A percentile compares a stretch with the other conserved stretches of the same genome.
phyloP scores from a whole-genome alignment of 2,113 vertebrate genomes.

The Ondatra zibethicus region DNA sequence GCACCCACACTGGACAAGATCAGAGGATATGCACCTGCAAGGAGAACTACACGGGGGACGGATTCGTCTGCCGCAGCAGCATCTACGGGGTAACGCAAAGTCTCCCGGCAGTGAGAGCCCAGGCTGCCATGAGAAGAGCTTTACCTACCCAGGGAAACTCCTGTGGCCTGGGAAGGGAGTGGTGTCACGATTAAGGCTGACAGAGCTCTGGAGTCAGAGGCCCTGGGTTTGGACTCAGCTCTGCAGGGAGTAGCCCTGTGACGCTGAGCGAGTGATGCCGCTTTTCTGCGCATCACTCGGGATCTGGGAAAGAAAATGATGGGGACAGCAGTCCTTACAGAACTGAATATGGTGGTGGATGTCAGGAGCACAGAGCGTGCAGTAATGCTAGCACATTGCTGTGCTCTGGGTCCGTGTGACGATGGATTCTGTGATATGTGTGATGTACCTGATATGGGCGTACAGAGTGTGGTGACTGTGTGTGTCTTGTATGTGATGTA shows the following conservation, averaged over 20 bases:
- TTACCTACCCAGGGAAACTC: not conserved
- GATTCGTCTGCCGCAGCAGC: conserved; percentile 89
- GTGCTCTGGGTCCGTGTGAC: not conserved
- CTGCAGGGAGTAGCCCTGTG: not conserved
- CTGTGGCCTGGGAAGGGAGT: not conserved
- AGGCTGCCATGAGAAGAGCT: not conserved
- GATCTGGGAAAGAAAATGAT: not conserved
- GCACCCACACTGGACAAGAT: conserved; percentile 87
- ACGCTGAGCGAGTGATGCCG: not conserved
- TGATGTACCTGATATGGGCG: not conserved
- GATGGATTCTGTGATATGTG: not conserved
- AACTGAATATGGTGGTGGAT: not conserved
- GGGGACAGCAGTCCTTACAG: not conserved
- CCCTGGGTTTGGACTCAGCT: not conserved
- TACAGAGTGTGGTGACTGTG: no score
- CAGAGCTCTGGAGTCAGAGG: not conserved
- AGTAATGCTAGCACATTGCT: not conserved
- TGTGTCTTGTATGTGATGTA: not conserved
- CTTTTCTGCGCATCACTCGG: not conserved
- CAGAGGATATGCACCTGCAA: conserved; percentile 90
- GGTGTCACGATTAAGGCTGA: not conserved
- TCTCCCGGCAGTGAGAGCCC: not conserved
- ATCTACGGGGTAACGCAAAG: conserved; percentile 87
- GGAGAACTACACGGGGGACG: conserved; percentile 88
- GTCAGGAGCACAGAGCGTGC: not conserved